Evolutionary conservation across 1,140 invertebrate genomes (phyloP).

Genomic region (Heliconius himera): DNA sequence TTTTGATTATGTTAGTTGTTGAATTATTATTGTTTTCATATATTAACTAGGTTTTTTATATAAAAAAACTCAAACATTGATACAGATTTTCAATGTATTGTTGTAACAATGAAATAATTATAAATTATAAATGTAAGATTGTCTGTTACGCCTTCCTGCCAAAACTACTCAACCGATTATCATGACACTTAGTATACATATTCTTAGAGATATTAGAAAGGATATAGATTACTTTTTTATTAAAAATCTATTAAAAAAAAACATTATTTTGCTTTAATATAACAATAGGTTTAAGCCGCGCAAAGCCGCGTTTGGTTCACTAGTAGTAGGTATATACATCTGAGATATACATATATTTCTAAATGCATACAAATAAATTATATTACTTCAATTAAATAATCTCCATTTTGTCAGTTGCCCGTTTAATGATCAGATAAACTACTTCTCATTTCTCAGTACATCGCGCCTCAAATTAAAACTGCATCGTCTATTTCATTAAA

Average conservation of each 20-base stretch:
- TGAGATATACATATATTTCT: not conserved
- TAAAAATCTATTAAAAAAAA: too few species aligned
- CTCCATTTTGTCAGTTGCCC: conserved; percentile 36
- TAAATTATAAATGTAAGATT: too few species aligned
- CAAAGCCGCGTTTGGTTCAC: too few species aligned
- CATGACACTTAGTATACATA: too few species aligned
- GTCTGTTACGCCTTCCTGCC: too few species aligned
- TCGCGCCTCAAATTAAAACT: conserved; percentile 39
- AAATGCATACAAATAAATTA: not conserved
- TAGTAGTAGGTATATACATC: not conserved
- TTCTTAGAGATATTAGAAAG: too few species aligned
- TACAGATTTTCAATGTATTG: too few species aligned
- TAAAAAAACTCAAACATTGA: not conserved
- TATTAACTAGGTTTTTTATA: not conserved
- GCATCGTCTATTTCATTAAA: conserved; percentile 43
- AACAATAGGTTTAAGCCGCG: too few species aligned
- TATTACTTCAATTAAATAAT: conserved; percentile 13
- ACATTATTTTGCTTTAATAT: too few species aligned
- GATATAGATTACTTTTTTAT: too few species aligned
- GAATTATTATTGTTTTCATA: not conserved
- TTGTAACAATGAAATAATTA: too few species aligned
- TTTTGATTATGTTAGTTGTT: not conserved
- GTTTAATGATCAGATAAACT: conserved; percentile 42
- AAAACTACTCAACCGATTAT: too few species aligned
- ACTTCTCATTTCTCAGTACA: conserved; percentile 41